Evolutionary conservation across 2,113 vertebrate species (phyloP), one percentile per base, ranked within the genome.

Genomic region (Rafetus swinhoei): DNA sequence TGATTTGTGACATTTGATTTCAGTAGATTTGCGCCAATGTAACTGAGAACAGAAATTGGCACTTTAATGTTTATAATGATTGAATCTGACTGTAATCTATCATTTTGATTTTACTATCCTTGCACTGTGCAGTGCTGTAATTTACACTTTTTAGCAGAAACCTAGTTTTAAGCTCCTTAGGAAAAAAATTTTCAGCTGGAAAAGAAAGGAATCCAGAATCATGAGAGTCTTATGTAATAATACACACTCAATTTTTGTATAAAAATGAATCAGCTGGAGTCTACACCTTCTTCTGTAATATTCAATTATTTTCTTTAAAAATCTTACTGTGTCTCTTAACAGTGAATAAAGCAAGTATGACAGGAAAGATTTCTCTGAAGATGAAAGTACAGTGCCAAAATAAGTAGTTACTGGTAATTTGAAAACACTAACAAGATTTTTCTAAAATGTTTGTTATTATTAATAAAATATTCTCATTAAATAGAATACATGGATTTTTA

Each of bases 31-130:
- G 9, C 82, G 18, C 90, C 72, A 3, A 1, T 79, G 35, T 72
- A 86, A 89, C 72, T 94, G 90, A 89, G 14, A 90, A 84, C 5
- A 82, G 18, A 92, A 90, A 81, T 86, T 55, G 6, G 54, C 76
- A 77, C 89, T 69, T 79, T 11, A 54, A 25, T n/a, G 39, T 4
- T 69, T 91, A 80, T 10, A 87, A 25, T 80, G n/a, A 25, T 27
- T 77, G 84, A 55, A 84, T 79, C 50, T 87, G 10, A 60, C 18
- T 18, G 22, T 90, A 7, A 91, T 56, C 55, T 16, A 65, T 89
- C 81, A 18, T 5, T 88, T 91, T 74, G 29, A 81, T 29, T 79
- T 85, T 92, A 84, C 56, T 87, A 79, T 9, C 1, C 7, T 3
- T 79, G 86, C 35, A 65, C 21, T 87, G 32, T 21, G 3, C 90